These are phyloP conservation scores for Maniola jurtina DNA, from an alignment of 1,140 invertebrate species.

Conservation along the genomic window DNA sequence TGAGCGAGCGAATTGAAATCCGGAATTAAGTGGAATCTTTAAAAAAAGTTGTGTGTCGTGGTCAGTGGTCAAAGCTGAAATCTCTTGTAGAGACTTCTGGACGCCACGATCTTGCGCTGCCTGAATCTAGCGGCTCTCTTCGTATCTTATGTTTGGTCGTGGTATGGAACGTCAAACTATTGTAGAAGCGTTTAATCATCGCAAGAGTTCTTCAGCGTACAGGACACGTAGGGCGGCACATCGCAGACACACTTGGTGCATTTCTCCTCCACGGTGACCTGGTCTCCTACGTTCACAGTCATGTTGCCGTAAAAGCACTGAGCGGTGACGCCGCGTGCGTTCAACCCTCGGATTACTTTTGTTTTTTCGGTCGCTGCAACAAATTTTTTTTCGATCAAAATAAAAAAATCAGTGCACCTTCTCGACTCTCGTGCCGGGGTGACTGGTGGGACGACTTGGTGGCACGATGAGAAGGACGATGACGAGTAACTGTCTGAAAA, in stretches of 20 bases:
- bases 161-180: background rate
- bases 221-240: conserved; percentile 70
- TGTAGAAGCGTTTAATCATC: conserved; percentile 16
- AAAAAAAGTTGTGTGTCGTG: no score
- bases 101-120: no score
- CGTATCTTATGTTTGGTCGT: no score
- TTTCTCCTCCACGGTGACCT: conserved; percentile 56
- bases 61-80: no score
- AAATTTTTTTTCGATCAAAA: conserved; percentile 14
- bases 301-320: conserved; percentile 68
- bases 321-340: conserved; percentile 43
- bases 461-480: no score
- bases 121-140: no score
- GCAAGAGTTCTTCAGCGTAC: conserved; percentile 44
- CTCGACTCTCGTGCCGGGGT: no score
- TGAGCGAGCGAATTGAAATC: no score
- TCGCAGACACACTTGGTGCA: conserved; percentile 68
- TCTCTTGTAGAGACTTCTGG: no score
- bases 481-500: no score
- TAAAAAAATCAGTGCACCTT: background rate
- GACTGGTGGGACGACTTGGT: no score
- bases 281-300: conserved; percentile 65
- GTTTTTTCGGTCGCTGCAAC: conserved; percentile 51
- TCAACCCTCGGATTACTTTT: conserved; percentile 52
- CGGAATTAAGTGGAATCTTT: no score